Evolutionary conservation across 1,140 invertebrate species (phyloP).

Genomic region (Heliconius nattereri): DNA sequence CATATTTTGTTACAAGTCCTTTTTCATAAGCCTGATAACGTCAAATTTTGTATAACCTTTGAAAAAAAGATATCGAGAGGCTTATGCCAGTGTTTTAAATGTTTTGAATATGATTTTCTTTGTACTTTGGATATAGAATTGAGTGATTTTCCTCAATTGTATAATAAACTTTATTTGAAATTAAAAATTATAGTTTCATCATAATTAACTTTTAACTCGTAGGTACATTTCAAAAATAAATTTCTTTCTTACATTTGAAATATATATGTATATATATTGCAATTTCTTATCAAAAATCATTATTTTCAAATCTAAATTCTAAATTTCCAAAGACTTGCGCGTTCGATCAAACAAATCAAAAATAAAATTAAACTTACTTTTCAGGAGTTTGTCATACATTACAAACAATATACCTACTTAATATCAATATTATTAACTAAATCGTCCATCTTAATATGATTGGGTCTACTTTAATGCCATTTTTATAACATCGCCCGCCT

Average conservation of each 20-base stretch:
- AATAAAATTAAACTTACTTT: no score
- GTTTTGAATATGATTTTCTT: constrained; percentile 6
- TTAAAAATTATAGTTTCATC: not conserved
- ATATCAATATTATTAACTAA: not conserved
- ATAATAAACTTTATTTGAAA: not conserved
- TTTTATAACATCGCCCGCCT: not conserved
- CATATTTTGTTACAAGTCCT: constrained; percentile 34
- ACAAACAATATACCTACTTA: no score
- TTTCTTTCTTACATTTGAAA: not conserved
- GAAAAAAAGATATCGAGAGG: constrained; percentile 1
- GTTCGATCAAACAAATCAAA: no score
- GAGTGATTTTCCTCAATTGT: not conserved
- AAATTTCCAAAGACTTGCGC: no score
- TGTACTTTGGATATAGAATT: not conserved
- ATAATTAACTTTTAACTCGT: not conserved
- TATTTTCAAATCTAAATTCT: no score
- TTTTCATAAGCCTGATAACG: constrained; percentile 26
- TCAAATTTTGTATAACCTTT: constrained; percentile 19
- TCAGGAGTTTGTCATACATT: not conserved
- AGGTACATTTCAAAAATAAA: not conserved
- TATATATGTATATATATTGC: no score
- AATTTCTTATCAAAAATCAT: no score
- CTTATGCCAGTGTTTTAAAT: not conserved
- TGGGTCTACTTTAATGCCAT: constrained; percentile 1
- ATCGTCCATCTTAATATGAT: not conserved